Evolutionary conservation across 2,888 invertebrate genomes (phyloP).

Genomic region (Drosophila peninsularis): DNA sequence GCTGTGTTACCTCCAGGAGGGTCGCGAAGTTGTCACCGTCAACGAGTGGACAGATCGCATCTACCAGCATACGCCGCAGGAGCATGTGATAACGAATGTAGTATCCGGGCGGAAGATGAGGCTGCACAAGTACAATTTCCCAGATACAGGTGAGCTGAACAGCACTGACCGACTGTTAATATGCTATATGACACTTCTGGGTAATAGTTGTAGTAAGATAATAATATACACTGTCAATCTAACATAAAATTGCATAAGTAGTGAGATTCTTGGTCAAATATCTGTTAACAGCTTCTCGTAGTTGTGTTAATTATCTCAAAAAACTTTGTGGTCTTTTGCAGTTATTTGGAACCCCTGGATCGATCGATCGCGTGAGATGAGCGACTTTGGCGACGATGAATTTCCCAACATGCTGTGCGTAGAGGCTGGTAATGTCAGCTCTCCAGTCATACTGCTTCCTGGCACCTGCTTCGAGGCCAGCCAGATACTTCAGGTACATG

Average conservation of each 20-base stretch:
- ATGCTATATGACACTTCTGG: not conserved
- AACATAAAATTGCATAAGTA: no score
- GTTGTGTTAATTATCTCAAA: not conserved
- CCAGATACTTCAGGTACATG: conserved; percentile 92
- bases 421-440: conserved; percentile 95
- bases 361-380: conserved; percentile 95
- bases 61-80: conserved; percentile 96
- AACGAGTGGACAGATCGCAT: conserved; percentile 97
- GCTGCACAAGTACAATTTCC: conserved; percentile 97
- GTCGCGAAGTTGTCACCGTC: conserved; percentile 94
- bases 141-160: conserved; percentile 90
- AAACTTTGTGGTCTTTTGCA: conserved; percentile 40
- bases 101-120: conserved; percentile 96
- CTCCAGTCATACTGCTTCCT: conserved; percentile 93
- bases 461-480: conserved; percentile 96
- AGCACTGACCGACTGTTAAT: not conserved
- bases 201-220: no score
- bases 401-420: conserved; percentile 98
- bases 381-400: conserved; percentile 98
- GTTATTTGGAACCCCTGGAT: conserved; percentile 99
- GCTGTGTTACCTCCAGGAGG: conserved; percentile 86
- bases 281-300: no score
- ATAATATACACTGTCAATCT: no score
- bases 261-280: no score
- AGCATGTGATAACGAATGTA: conserved; percentile 96